Conservation (phyloP, 2,113 vertebrate genomes). For the Collichthys lucidus region DNA sequence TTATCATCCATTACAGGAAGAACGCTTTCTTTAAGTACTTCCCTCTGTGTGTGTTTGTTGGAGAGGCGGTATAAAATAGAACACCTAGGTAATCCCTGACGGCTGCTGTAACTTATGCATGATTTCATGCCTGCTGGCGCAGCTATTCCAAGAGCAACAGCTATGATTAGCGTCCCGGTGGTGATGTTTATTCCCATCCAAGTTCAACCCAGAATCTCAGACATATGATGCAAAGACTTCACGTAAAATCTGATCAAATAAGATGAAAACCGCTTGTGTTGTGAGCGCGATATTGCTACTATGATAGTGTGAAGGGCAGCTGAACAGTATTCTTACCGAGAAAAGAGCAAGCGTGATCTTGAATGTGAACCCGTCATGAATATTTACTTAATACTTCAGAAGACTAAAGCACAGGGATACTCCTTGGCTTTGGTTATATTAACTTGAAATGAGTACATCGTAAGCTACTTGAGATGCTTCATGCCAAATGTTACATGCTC, state of each 20-base stretch:
- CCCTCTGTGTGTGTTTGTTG: constrained; percentile 57
- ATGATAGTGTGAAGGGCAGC: constrained; percentile 28
- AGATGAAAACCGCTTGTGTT: constrained; percentile 50
- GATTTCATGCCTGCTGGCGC: constrained; percentile 79
- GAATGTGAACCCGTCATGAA: constrained; percentile 64
- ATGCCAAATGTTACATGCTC: constrained; percentile 66
- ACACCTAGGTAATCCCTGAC: constrained; percentile 79
- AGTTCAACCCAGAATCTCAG: constrained; percentile 56
- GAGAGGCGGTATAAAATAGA: constrained; percentile 69
- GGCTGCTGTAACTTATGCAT: constrained; percentile 78
- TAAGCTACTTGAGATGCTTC: constrained; percentile 63
- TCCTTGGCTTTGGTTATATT: constrained; percentile 58
- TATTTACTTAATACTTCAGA: constrained; percentile 60
- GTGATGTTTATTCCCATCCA: constrained; percentile 73
- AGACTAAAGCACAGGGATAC: constrained; percentile 44
- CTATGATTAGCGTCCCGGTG: constrained; percentile 73
- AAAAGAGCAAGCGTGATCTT: constrained; percentile 44
- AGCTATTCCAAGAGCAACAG: constrained; percentile 81
- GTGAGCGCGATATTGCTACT: constrained; percentile 24
- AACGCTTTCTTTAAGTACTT: constrained; percentile 53
- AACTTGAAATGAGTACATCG: constrained; percentile 62
- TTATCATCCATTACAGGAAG: constrained; percentile 56
- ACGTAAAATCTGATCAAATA: constrained; percentile 65
- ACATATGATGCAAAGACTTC: constrained; percentile 59
- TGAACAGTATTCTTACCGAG: constrained; percentile 27